Evolutionary conservation across 2,888 invertebrate species (phyloP).

Genomic region (Drosophila atroscutellata): DNA sequence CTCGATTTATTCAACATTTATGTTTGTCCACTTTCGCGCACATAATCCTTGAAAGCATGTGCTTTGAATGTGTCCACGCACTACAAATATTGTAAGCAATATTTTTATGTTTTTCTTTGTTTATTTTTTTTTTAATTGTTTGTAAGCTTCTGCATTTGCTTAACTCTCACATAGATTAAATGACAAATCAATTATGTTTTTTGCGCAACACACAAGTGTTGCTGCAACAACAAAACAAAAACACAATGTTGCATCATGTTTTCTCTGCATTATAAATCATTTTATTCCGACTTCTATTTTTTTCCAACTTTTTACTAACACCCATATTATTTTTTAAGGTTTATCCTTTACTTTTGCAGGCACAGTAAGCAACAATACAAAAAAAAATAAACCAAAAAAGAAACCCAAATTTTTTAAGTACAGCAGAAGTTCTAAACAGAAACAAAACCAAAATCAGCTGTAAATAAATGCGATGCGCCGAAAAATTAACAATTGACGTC

Average conservation of each 20-base stretch:
- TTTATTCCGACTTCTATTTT: slow-evolving; percentile 83
- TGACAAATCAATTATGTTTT: background rate
- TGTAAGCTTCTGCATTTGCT: slow-evolving; percentile 11
- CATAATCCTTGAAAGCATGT: slow-evolving; percentile 25
- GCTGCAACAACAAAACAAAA: background rate
- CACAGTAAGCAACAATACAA: slow-evolving; percentile 83
- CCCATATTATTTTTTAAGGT: slow-evolving; percentile 86
- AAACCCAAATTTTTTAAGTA: slow-evolving; percentile 64
- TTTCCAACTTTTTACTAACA: slow-evolving; percentile 85
- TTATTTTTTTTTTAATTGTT: slow-evolving; percentile 13
- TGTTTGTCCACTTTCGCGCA: background rate
- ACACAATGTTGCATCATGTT: slow-evolving; percentile 35
- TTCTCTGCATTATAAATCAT: slow-evolving; percentile 69
- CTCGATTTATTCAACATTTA: background rate
- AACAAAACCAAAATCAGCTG: slow-evolving; percentile 73
- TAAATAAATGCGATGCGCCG: slow-evolving; percentile 77
- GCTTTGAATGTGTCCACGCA: slow-evolving; percentile 12
- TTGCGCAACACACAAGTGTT: background rate
- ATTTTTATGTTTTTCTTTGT: background rate
- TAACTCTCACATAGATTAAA: slow-evolving; percentile 8
- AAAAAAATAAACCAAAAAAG: slow-evolving; percentile 38
- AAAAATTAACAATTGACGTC: slow-evolving; percentile 66
- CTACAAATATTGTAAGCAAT: slow-evolving; percentile 4
- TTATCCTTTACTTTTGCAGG: slow-evolving; percentile 86
- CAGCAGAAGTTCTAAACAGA: slow-evolving; percentile 71